Conservation (phyloP, 2,888 invertebrate species). For the Nephrotoma guestfalica region DNA sequence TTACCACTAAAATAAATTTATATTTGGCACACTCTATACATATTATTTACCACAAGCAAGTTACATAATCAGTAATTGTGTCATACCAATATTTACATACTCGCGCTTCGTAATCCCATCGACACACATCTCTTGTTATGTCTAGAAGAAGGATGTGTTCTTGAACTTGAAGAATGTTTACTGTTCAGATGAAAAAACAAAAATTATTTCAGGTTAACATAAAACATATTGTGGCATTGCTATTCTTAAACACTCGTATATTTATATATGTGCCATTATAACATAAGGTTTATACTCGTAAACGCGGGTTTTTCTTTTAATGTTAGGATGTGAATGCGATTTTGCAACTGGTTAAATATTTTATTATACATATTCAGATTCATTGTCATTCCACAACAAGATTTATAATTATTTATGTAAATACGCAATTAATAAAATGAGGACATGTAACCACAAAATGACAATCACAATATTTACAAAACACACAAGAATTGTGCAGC, state of each 20-base stretch:
- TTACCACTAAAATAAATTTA: not conserved
- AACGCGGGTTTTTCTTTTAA: not conserved
- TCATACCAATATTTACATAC: not conserved
- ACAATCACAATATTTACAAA: not conserved
- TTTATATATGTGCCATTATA: not conserved
- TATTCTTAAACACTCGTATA: not conserved
- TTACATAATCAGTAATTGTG: not conserved
- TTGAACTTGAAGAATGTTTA: not conserved
- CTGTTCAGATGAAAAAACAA: not conserved
- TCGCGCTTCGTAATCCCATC: not conserved
- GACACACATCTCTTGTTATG: not conserved
- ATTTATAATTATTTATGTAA: not conserved
- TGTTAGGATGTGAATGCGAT: not conserved
- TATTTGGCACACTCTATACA: not conserved
- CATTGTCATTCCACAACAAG: not conserved
- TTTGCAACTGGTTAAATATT: not conserved
- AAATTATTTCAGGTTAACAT: not conserved
- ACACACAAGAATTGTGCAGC: not conserved
- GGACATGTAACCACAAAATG: not conserved
- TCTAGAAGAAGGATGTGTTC: not conserved
- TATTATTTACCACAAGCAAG: not conserved
- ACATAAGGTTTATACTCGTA: not conserved
- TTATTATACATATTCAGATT: not conserved
- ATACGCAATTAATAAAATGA: not conserved
- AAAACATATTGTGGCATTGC: not conserved